Base-by-base conservation (phyloP, 2,888 invertebrate genomes). In the Ectemnius continuus region DNA sequence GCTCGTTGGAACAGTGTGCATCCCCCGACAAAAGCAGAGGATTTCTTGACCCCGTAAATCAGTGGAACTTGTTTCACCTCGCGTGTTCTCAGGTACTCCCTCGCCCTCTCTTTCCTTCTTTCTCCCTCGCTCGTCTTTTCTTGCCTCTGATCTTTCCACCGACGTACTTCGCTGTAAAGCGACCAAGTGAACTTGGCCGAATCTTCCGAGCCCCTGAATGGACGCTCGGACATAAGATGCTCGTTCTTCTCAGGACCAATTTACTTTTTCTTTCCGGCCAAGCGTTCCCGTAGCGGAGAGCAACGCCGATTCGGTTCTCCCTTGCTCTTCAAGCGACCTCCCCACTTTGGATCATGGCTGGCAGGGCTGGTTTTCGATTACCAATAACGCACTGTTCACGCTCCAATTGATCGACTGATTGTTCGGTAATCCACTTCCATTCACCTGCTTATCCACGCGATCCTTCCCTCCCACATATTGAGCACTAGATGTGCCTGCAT, bases 21-120 rank as follows among this genome's bases (percentile, higher is more conserved):
- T 36, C 36, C 46, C 47, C 23, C 57, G 57, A 69, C 36, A 36
- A 68, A 74, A 61, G 67, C 61, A 67, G 66, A 71, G 70, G 70
- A 66, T 73, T 78, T 82, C 73, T 70, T 67, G 61, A 71, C 70
- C 70, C 61, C 72, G 76, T 80, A 82, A 83, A 82, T 82, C 82
- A 80, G 80, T 73, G 67, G 78, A 67, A 63, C 66, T 67, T 64
- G 67, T 73, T 78, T 78, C 73, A 70, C 72, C 71, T 74, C 67
- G 46, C 26, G 20, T 65, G 26, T 45, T 47, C 13, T 61, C 16
- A 5, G 14, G 4, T 11, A 52, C 52, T 52, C 13, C n/a, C 52
- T 16, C 6, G 0, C 2, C 6, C 52, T 52, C 13, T 52, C 52
- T 16, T 2, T 6, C 2, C 6, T 16, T 16, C 16, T 52, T 52